These are phyloP conservation scores for Cheilosia pagana DNA, from an alignment of 2,888 invertebrate species.

Conservation along the genomic window DNA sequence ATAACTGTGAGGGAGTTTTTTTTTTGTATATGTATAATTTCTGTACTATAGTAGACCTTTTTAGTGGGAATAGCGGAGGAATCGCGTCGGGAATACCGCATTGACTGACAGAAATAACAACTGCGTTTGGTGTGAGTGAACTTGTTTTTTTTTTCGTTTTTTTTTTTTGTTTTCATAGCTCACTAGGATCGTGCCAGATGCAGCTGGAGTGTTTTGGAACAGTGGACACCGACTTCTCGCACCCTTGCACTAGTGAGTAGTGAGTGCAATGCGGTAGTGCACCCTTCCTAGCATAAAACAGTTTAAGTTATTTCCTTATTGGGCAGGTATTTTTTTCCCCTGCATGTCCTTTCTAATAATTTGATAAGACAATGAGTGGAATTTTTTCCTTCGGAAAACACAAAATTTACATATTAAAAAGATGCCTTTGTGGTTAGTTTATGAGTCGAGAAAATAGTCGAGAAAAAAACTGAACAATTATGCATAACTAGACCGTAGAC, in stretches of 20 bases:
- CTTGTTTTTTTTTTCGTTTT: constrained; percentile 23
- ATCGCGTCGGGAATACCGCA: constrained; percentile 61
- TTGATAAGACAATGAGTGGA: constrained; percentile 16
- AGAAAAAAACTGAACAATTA: no score
- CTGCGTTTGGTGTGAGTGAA: constrained; percentile 69
- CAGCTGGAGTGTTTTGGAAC: constrained; percentile 73
- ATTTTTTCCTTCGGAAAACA: background rate
- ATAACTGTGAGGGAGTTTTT: constrained; percentile 65
- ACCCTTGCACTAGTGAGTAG: constrained; percentile 48
- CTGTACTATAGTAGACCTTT: constrained; percentile 38
- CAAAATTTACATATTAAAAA: background rate
- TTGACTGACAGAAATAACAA: constrained; percentile 68
- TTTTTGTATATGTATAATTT: constrained; percentile 29
- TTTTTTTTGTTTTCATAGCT: constrained; percentile 60
- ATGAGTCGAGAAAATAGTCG: no score
- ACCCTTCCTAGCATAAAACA: constrained; percentile 54
- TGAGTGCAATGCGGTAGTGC: constrained; percentile 45
- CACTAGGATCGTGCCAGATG: constrained; percentile 71
- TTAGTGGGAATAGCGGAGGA: constrained; percentile 40
- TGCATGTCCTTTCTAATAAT: constrained; percentile 20
- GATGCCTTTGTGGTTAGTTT: background rate
- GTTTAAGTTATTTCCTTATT: constrained; percentile 38
- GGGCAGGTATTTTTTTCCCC: constrained; percentile 28
- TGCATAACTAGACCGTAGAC: no score
- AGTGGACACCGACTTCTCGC: constrained; percentile 59